Conservation (phyloP, 1,140 invertebrate species). For the Drosophila nasuta region DNA sequence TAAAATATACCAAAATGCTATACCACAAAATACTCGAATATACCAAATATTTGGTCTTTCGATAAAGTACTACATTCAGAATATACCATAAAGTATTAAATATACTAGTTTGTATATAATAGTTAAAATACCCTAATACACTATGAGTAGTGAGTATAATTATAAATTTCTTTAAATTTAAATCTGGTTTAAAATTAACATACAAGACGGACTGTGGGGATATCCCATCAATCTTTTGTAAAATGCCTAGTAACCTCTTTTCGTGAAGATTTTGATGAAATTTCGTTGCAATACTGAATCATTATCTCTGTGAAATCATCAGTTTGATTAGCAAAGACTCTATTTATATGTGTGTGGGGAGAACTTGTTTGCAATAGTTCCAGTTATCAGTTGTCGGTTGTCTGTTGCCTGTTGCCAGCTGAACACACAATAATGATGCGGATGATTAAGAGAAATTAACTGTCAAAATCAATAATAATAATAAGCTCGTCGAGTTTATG, state of each 20-base stretch:
- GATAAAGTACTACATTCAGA: too few relatives aligned
- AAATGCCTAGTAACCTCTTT: background rate
- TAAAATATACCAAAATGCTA: too few relatives aligned
- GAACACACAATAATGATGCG: background rate
- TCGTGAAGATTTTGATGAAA: background rate
- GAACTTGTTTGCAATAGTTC: conserved; percentile 26
- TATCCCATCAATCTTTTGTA: background rate
- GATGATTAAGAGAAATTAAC: conserved; percentile 17
- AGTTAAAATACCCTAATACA: too few relatives aligned
- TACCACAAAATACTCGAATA: too few relatives aligned
- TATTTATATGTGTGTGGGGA: conserved; percentile 7
- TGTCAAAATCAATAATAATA: conserved; percentile 18
- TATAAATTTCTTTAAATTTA: background rate
- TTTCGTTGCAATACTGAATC: background rate
- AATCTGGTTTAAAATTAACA: background rate
- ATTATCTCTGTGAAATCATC: conserved; percentile 7
- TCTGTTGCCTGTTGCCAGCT: background rate
- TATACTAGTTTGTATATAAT: too few relatives aligned
- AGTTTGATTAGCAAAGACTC: conserved; percentile 7
- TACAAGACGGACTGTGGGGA: background rate
- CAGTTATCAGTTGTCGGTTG: conserved; percentile 3
- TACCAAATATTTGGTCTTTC: too few relatives aligned
- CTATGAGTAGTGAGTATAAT: too few relatives aligned
- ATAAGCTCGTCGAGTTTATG: conserved; percentile 31
- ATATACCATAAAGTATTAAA: too few relatives aligned